phyloP scores from a whole-genome alignment of 2,888 invertebrate genomes.

The Tenodera sinensis region DNA sequence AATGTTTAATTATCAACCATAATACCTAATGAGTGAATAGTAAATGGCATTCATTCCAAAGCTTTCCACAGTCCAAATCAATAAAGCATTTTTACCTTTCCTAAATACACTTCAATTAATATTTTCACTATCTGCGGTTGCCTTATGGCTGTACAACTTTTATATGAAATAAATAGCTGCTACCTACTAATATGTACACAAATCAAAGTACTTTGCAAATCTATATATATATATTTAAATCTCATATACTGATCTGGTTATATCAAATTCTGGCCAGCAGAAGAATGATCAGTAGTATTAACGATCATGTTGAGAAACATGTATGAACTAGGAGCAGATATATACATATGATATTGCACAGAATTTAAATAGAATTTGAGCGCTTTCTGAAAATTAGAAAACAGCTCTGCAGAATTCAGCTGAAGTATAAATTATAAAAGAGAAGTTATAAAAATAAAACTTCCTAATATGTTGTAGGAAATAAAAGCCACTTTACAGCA shows the following conservation, averaged over 20 bases:
- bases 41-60: background rate
- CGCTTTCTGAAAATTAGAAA: too few relatives aligned
- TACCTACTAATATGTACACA: background rate
- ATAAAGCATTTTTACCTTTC: background rate
- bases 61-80: background rate
- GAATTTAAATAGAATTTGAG: background rate
- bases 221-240: background rate
- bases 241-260: background rate
- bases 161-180: background rate
- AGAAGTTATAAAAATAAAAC: background rate
- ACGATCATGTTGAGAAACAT: background rate
- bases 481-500: background rate
- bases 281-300: background rate
- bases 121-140: background rate
- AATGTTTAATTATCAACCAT: background rate
- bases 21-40: background rate
- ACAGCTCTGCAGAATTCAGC: background rate
- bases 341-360: background rate
- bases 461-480: background rate
- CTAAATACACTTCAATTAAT: background rate
- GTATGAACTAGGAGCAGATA: background rate
- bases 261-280: conserved; percentile 11
- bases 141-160: background rate
- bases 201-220: background rate
- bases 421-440: background rate